Base-by-base conservation (phyloP, 2,888 invertebrate genomes). In the Drosophila barbarae region DNA sequence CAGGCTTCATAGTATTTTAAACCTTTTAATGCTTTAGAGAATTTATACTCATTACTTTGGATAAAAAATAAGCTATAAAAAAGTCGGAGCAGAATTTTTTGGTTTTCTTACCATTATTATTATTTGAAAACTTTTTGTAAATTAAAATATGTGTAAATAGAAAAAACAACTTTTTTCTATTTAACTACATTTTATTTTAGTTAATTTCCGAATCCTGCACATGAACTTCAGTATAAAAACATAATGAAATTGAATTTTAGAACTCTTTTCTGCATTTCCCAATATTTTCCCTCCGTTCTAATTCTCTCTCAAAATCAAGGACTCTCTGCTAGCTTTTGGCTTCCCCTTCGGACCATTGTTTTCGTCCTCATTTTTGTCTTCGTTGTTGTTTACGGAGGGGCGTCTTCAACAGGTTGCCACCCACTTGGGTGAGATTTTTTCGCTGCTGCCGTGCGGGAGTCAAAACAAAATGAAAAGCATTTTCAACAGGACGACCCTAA, bases 371-470 rank as follows among this genome's bases (percentile, higher is more conserved):
- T 23, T 36, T 32, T 32, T 34, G 47, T 42, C 39, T 46, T 63
- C 71, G 61, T 65, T 72, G 71, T 63, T 80, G 77, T 72, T 71
- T 74, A 73, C 76, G 72, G 32, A 41, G 18, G 30, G 77, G 70
- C 59, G 65, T 61, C 74, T 70, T 84, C 86, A 86, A 86, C 86
- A 86, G 86, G 86, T 86, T 85, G 78, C 77, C 73, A 71, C 78
- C 82, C 73, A 64, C 58, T 58, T 57, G 34, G 59, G 61, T 6
- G 56, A 7, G 54, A 21, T 49, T 38, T 30, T 30, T 53, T 39
- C 50, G 15, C 21, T 51, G 21, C 39, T 59, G 10, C 41, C 53
- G 36, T 64, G 66, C 38, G 49, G 77, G 66, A 72, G 63, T 44
- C 70, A 72, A 76, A 78, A 74, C 72, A 63, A 78, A 72, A 72